Conservation (phyloP, 2,797 vertebrate genomes). For the Enoplosus armatus region DNA sequence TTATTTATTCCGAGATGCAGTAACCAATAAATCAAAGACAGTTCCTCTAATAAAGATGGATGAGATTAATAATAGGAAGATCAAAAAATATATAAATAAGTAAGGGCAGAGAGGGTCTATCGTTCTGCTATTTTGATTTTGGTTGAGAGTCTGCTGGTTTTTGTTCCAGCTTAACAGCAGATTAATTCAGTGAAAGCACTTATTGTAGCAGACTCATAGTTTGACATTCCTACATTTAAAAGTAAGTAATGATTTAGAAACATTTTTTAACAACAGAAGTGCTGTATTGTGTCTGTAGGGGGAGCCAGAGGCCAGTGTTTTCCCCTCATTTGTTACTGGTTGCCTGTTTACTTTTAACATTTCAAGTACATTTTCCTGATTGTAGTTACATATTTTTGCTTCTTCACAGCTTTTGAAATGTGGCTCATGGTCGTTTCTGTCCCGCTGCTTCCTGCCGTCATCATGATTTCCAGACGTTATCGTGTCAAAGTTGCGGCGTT, state of each 20-base stretch:
- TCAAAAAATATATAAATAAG: no score
- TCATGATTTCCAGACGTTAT: slow-evolving; percentile 47
- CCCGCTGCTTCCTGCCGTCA: slow-evolving; percentile 65
- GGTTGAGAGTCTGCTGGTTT: not conserved
- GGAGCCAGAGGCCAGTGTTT: not conserved
- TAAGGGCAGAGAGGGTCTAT: not conserved
- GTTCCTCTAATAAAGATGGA: not conserved
- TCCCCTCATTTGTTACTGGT: not conserved
- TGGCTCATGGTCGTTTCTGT: slow-evolving; percentile 58
- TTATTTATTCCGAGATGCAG: not conserved
- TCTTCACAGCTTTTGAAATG: slow-evolving; percentile 45
- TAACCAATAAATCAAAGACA: not conserved
- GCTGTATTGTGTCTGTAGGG: slow-evolving; percentile 1
- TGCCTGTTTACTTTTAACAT: no score
- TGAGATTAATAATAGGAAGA: no score
- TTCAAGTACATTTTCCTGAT: no score
- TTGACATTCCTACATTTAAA: not conserved
- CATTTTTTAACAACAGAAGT: not conserved
- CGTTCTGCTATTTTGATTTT: not conserved
- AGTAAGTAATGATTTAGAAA: not conserved
- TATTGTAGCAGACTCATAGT: not conserved
- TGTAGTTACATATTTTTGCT: no score
- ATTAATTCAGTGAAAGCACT: not conserved
- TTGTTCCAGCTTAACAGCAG: not conserved
- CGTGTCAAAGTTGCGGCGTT: slow-evolving; percentile 29